A percentile compares a stretch with the other conserved stretches of the same genome.
Conservation (phyloP, 2,113 vertebrate species). For the Tympanuchus pallidicinctus region DNA sequence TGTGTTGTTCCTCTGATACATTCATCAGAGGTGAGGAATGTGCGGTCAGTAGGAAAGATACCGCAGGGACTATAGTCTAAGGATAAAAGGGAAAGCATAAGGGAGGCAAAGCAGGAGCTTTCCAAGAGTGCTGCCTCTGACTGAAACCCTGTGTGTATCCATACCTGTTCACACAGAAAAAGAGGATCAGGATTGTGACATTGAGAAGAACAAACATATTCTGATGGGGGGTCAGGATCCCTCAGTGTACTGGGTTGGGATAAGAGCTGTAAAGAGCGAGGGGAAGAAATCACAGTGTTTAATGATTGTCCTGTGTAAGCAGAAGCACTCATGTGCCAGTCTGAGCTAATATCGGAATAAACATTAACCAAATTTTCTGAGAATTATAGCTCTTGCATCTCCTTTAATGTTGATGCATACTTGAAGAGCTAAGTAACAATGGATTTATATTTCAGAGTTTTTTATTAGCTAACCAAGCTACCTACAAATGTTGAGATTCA, state of each 20-base stretch:
- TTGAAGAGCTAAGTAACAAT: neutral
- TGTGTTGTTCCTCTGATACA: neutral
- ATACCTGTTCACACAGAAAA: neutral
- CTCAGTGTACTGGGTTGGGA: neutral
- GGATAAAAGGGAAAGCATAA: neutral
- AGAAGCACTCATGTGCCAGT: neutral
- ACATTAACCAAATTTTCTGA: neutral
- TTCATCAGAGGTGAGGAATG: accelerated
- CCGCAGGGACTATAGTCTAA: neutral
- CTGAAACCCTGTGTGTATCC: accelerated
- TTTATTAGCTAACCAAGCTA: neutral
- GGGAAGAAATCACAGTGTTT: neutral
- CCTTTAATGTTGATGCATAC: neutral
- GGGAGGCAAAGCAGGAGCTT: neutral
- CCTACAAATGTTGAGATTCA: neutral
- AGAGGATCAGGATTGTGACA: neutral
- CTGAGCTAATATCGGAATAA: neutral
- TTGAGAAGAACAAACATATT: accelerated
- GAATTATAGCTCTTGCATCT: neutral
- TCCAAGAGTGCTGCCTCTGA: accelerated
- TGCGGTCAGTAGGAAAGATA: neutral
- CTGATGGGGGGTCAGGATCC: neutral
- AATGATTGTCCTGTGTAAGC: accelerated
- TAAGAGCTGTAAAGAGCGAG: neutral
- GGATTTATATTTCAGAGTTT: neutral